Base-by-base conservation (phyloP, 2,888 invertebrate species). In the Pammene aurita region DNA sequence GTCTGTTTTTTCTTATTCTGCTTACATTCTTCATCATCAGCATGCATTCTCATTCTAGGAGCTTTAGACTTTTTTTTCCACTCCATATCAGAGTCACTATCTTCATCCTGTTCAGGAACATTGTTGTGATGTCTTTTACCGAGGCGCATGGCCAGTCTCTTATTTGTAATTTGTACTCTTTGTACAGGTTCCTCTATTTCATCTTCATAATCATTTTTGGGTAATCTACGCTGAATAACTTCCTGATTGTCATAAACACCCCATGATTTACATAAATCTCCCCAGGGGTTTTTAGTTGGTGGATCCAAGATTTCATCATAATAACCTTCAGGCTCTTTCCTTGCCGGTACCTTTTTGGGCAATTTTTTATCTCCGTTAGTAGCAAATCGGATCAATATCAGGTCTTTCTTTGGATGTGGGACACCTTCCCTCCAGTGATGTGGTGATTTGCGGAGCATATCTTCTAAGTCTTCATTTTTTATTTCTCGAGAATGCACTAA, bases 31-130 rank as follows among this genome's bases (percentile, higher is more conserved):
- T 96, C 96, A 80, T 97, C 97, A 86, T 97, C 97, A n/a, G 97
- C 97, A 84, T 96, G 96, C 97, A 97, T 97, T 77, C 96, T 92
- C 96, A 97, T 96, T 77, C 96, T 89, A 9, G 96, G 95, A 57
- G 94, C 86, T 87, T 96, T 96, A 61, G 93, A 94, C 78, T 94
- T 94, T 70, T 88, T 92, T 76, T 92, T 93, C 94, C 94, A 94
- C 75, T 93, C 93, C 11, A 92, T 88, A 73, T 94, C 94, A 68
- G 94, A 93, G 72, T 86, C 86, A 74, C 84, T 86, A 0, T 91
- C 89, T 55, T 92, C 92, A 65, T 85, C 81, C 64, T 89, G 84
- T 57, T 84, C 82, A 7, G 48, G 14, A 48, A 18, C 13, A n/a
- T 78, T 76, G 66, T 83, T 80, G 72, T 80, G 82, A 55, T 75